Conservation (phyloP, 2,797 vertebrate species). For the Lerista edwardsae region DNA sequence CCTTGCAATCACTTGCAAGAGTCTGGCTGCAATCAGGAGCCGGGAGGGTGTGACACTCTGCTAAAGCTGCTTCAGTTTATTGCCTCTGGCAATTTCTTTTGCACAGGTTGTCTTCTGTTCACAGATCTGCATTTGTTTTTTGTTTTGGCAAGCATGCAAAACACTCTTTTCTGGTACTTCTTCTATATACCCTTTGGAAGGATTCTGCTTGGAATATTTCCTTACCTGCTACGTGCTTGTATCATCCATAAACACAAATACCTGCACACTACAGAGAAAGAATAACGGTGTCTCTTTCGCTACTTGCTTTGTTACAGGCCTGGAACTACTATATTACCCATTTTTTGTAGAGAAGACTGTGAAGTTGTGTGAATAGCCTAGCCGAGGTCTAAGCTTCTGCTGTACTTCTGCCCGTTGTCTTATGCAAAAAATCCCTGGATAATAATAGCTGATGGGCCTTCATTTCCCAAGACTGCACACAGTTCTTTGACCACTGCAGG, state of each 20-base stretch:
- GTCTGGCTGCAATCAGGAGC: no score
- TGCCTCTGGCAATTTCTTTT: background rate
- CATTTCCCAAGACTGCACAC: conserved; percentile 29
- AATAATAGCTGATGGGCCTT: background rate
- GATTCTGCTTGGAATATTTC: background rate
- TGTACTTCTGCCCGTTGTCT: conserved; percentile 16
- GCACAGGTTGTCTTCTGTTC: background rate
- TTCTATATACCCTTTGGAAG: background rate
- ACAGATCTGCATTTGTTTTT: background rate
- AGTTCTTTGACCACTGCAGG: background rate
- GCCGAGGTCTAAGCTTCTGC: background rate
- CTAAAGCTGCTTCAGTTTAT: background rate
- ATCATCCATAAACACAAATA: background rate
- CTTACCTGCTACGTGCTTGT: background rate
- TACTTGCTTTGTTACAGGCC: background rate
- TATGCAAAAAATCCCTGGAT: conserved; percentile 23
- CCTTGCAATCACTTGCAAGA: no score
- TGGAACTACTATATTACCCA: background rate
- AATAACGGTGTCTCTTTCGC: background rate
- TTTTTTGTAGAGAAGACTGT: background rate
- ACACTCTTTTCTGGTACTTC: background rate
- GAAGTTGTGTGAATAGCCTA: conserved; percentile 1
- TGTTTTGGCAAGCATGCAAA: no score
- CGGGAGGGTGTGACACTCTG: no score
- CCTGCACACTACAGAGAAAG: background rate